phyloP scores from a whole-genome alignment of 64 coral and sea anemone genomes.

The Montipora foliosa region DNA sequence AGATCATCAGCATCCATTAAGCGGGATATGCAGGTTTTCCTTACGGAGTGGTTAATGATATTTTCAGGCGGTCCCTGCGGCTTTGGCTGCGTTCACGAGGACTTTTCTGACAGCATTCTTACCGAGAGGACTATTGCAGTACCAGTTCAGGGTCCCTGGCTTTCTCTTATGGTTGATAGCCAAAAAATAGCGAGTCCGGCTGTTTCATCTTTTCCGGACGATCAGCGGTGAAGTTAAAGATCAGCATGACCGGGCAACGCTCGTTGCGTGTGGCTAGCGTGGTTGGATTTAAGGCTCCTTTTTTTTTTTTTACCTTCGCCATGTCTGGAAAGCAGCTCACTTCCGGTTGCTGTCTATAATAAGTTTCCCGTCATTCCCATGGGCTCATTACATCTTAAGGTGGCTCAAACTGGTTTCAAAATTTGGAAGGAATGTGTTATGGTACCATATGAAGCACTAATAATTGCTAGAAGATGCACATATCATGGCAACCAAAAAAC shows the following conservation, averaged over 20 bases:
- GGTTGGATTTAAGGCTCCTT: conserved; percentile 8
- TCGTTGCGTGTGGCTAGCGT: neutral
- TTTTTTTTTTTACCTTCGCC: neutral
- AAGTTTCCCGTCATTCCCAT: too few species aligned
- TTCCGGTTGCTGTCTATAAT: too few species aligned
- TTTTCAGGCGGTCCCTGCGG: neutral
- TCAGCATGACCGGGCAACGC: neutral
- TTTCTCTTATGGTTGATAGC: neutral
- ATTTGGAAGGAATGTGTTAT: too few species aligned
- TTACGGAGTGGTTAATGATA: conserved; percentile 28
- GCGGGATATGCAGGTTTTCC: conserved; percentile 18
- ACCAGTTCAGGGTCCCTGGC: neutral
- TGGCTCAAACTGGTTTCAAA: too few species aligned
- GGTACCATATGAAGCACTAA: too few species aligned
- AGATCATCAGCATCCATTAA: conserved; percentile 8
- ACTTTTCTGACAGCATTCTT: neutral
- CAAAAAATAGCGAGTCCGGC: neutral
- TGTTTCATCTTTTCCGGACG: neutral
- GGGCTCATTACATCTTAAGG: too few species aligned
- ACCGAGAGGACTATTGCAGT: neutral
- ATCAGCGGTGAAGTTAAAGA: neutral
- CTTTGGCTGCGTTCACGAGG: neutral
- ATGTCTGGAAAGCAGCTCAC: too few species aligned
- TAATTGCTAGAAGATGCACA: too few species aligned
- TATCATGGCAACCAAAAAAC: too few species aligned